Base-by-base conservation (phyloP, 2,113 vertebrate species). In the Brachypteracias leptosomus region DNA sequence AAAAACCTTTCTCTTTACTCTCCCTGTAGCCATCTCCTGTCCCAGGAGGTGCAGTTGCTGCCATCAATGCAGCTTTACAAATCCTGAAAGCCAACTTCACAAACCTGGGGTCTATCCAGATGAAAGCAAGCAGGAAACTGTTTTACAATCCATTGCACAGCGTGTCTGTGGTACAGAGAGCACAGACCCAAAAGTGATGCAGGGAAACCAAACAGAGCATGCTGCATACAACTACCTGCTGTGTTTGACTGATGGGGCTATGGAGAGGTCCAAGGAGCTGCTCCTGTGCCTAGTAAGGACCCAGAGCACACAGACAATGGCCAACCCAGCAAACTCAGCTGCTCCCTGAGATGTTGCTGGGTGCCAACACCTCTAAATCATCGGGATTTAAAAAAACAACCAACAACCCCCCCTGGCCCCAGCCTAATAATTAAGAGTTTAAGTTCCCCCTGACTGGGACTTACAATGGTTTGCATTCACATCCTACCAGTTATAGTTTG, bases 211-310 rank as follows among this genome's bases (percentile, higher is more conserved):
- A 22, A 15, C 1, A 0, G 11, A 73, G 18, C n/a, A 6, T 7
- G 4, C 17, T 4, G 25, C 71, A 24, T 18, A 33, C 1, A 4
- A 4, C 29, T 38, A 14, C 13, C 7, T 9, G 1, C 6, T 3
- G 8, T 1, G 14, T 2, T 8, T 12, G 31, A 66, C 13, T 36
- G 59, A 20, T 1, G 4, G 36, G 14, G 47, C 52, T 44, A 8
- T 5, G 18, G 19, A 46, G 42, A 19, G 2, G 3, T 25, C 17
- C 0, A 1, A 35, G 54, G 35, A 81, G 40, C 47, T 47, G 25
- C 29, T 72, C 22, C 38, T 1, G 2, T 2, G 1, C 28, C 51
- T 3, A 0, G 2, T 1, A 3, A 6, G 49, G n/a, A 35, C 47
- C 21, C 25, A 31, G 29, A 72, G 33, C 22, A 24, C 55, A 36